phyloP scores from a whole-genome alignment of 1,140 invertebrate species.

The Heterodera carotae region DNA sequence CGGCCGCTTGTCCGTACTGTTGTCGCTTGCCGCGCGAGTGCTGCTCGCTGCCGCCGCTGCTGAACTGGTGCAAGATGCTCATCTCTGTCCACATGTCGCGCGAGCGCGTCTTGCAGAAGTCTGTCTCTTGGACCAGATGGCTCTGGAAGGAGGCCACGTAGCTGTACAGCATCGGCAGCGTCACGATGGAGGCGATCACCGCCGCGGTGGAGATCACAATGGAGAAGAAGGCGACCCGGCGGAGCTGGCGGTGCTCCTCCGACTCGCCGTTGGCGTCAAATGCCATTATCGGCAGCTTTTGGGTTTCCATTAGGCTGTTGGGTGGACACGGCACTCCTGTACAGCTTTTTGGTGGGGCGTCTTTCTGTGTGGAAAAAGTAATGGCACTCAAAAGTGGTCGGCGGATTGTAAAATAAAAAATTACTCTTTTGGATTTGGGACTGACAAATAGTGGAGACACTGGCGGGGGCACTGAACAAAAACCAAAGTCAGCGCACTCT shows the following conservation, averaged over 20 bases:
- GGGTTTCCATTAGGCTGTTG: conserved; percentile 17
- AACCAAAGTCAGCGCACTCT: conserved; percentile 11
- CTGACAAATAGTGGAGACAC: conserved; percentile 5
- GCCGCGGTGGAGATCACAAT: conserved; percentile 58
- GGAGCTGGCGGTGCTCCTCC: conserved; percentile 55
- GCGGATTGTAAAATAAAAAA: no score
- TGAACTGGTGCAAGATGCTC: conserved; percentile 51
- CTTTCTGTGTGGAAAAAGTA: background rate
- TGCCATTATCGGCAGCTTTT: conserved; percentile 44
- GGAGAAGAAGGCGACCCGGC: conserved; percentile 60
- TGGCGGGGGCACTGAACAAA: conserved; percentile 8
- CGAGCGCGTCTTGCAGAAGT: conserved; percentile 64
- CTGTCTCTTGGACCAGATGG: conserved; percentile 61
- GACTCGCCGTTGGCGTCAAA: conserved; percentile 42
- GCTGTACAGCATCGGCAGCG: conserved; percentile 64
- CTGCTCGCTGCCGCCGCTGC: conserved; percentile 7
- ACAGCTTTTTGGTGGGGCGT: conserved; percentile 1
- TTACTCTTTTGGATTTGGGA: background rate
- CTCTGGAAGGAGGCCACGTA: conserved; percentile 64
- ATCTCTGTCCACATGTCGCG: conserved; percentile 66
- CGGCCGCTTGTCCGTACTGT: conserved; percentile 45
- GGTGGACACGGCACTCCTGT: background rate
- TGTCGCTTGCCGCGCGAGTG: conserved; percentile 50
- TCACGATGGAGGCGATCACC: conserved; percentile 60
- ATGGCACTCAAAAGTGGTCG: no score